These are phyloP conservation scores for Polydesmus complanatus DNA, from an alignment of 2,888 invertebrate species.

Conservation along the genomic window DNA sequence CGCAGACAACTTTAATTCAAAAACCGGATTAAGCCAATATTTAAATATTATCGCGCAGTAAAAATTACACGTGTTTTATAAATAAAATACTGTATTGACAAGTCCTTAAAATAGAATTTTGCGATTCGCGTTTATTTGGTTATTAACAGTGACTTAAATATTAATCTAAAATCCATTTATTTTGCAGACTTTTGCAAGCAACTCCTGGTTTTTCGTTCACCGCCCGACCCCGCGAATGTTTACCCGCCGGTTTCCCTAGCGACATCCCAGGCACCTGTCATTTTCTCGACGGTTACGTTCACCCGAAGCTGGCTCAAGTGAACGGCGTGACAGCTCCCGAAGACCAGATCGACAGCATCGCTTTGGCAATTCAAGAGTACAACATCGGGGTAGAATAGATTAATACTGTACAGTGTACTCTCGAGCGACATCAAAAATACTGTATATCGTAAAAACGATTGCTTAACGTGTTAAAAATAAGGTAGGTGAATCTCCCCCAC, in stretches of 20 bases:
- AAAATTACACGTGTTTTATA: too few relatives aligned
- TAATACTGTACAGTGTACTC: not conserved
- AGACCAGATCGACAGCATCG: conserved; percentile 9
- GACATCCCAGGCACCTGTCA: conserved; percentile 68
- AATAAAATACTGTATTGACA: too few relatives aligned
- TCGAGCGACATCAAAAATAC: too few relatives aligned
- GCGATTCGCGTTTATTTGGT: not conserved
- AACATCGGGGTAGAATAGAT: conserved; percentile 5
- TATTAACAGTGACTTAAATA: not conserved
- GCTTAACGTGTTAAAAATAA: too few relatives aligned
- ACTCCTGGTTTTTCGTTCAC: conserved; percentile 63
- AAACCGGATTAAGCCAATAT: too few relatives aligned
- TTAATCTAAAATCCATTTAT: conserved; percentile 4
- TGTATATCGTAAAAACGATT: too few relatives aligned
- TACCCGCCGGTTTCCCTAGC: conserved; percentile 71
- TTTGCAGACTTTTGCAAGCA: conserved; percentile 55
- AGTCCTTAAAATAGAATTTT: too few relatives aligned
- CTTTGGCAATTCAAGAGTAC: conserved; percentile 13
- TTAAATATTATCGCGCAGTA: too few relatives aligned
- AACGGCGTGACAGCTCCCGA: not conserved
- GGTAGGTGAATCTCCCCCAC: too few relatives aligned
- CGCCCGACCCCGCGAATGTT: conserved; percentile 55
- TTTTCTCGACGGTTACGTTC: conserved; percentile 65
- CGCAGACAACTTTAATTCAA: too few relatives aligned
- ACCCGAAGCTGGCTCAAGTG: conserved; percentile 47